Evolutionary conservation across 2,113 vertebrate genomes (phyloP), one percentile per base, ranked within the genome.

Genomic region (Taurulus bubalis): DNA sequence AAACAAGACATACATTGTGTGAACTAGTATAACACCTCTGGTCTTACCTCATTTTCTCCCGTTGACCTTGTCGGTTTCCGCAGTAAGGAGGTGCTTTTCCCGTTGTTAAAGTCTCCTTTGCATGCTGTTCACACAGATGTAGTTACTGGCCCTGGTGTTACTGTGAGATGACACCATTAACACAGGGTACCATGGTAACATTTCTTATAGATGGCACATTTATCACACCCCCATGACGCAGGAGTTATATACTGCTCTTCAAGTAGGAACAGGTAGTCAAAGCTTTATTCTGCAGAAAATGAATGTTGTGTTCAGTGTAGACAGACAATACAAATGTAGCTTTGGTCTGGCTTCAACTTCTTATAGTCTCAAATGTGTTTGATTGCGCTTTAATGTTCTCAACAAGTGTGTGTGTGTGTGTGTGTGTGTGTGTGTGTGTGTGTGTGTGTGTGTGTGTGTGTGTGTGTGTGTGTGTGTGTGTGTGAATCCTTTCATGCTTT

Each of bases 401-500:
- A 45, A 32, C 60, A 60, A 7, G 56, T 56, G 34, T 75, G 18
- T 65, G 45, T 58, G 62, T 40, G 30, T 68, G n/a, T 56, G 10
- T 53, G 49, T 53, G 20, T 53, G 49, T 51, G 47, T 51, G 47
- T 51, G 47, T 51, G 47, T 51, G 47, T 49, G 47, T 51, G 24
- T 56, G 55, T 56, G 55, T 56, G 24, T 56, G 12, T 56, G 55
- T 28, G 55, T 56, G 55, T 53, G 59, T 34, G 56, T 55, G 42
- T 80, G 16, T 65, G 45, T 56, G 62, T 26, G 28, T 47, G 22
- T 56, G 51, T 55, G 53, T 55, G 53, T 55, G 53, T 55, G 53
- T 55, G 15, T 6, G 49, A 53, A 28, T 24, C 36, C 70, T 65
- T 79, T 75, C 58, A 75, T 71, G 77, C 66, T 62, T 38, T 51